Base-by-base conservation (phyloP, 2,797 vertebrate species). In the Margarornis squamiger region DNA sequence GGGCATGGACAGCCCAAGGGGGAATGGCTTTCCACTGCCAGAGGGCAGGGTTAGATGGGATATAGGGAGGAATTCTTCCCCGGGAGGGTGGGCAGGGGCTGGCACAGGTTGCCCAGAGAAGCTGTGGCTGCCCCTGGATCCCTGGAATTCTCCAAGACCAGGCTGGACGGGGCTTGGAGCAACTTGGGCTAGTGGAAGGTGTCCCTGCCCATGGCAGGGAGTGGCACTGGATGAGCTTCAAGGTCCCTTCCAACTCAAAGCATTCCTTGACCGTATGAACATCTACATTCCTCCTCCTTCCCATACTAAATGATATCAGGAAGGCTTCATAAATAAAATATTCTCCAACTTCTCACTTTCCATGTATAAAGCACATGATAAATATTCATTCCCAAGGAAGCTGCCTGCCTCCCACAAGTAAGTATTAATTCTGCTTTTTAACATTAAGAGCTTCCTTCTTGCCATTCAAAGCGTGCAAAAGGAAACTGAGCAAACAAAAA, bases 151-250 rank as follows among this genome's bases (percentile, higher is more conserved):
- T 0, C 54, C 46, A 38, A 85, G n/a, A 15, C 38, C 54, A 59
- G 72, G 27, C 7, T 48, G 46, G 23, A 48, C 2, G 7, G 46
- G 46, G 23, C 46, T 0, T 67, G 62, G 38, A 38, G 6, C 30
- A 9, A 0, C 11, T 45, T 38, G 54, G 54, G 22, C 27, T 1
- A 15, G 6, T 10, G 45, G n/a, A 1, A 68, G 23, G 3, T 59
- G 38, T 18, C 61, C 45, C 52, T 58, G 61, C 14, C 20, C 27
- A 12, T 8, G 26, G 52, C 43, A 32, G 2, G 14, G 17, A 10
- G 27, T 74, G 61, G 29, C 13, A 36, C 16, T 3, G 45, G 54
- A 58, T 67, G 26, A 15, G 26, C 7, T 51, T 51, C 43, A 15
- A 15, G 3, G 32, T 43, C 66, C 9, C 18, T 51, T 45, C 32